Percentiles rank a stretch among this genome's conserved stretches.
Evolutionary conservation across 2,113 vertebrate genomes (phyloP).

Genomic region (Caloenas nicobarica): DNA sequence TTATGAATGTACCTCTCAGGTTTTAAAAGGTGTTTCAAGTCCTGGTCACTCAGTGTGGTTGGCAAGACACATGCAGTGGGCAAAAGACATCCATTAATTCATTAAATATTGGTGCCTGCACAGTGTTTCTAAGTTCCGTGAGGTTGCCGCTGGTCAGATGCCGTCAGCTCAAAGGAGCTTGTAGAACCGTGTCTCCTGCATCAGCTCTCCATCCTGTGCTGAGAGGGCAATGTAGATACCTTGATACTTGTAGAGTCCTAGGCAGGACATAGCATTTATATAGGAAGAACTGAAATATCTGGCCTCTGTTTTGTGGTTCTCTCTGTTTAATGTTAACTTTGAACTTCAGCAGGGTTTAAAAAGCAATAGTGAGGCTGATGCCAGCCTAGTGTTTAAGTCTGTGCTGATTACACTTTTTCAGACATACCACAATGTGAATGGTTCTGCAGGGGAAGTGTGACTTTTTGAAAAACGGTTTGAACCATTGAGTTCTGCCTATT

Average conservation of each 20-base stretch:
- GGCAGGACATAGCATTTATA: neutral
- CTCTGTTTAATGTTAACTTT: neutral
- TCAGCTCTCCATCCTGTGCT: neutral
- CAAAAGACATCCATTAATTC: neutral
- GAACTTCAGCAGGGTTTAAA: neutral
- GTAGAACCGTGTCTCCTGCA: neutral
- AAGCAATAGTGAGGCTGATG: neutral
- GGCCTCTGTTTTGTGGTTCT: neutral
- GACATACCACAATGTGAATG: neutral
- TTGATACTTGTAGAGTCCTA: neutral
- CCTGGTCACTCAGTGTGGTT: neutral
- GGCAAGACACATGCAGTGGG: neutral
- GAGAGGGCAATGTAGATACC: neutral
- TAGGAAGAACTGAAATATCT: neutral
- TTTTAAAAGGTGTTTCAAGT: neutral
- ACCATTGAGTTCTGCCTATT: neutral
- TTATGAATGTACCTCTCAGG: neutral
- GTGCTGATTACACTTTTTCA: neutral
- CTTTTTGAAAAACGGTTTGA: neutral
- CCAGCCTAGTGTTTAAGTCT: neutral
- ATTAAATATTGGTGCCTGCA: neutral
- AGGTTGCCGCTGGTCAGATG: neutral
- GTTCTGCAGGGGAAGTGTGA: neutral
- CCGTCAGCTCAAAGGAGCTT: neutral
- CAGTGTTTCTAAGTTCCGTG: neutral